A percentile compares a stretch with the other conserved stretches of the same genome.
These are phyloP conservation scores for Hypotaenidia okinawae DNA, from an alignment of 2,797 vertebrate genomes.

Conservation along the genomic window DNA sequence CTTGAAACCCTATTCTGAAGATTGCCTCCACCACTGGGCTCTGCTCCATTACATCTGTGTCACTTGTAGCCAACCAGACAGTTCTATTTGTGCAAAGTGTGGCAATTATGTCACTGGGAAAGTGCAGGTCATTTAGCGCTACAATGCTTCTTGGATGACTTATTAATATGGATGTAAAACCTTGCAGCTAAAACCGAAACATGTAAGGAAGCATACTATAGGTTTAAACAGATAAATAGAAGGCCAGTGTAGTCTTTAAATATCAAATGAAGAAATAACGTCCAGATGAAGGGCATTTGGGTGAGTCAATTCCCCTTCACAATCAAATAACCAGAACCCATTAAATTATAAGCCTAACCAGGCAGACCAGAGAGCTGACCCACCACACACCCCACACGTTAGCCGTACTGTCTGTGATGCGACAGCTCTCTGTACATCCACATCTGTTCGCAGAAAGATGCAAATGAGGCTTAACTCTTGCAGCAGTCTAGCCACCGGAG, in stretches of 20 bases:
- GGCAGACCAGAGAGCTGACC: conserved; percentile 4
- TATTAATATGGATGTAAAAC: not conserved
- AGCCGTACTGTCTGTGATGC: not conserved
- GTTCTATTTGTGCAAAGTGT: conserved; percentile 1
- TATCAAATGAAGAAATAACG: not conserved
- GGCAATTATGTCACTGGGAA: not conserved
- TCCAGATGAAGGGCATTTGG: not conserved
- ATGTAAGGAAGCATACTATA: not conserved
- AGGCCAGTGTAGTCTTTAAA: not conserved
- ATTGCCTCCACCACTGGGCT: not conserved
- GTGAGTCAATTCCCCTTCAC: not conserved
- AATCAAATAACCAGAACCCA: conserved; percentile 1
- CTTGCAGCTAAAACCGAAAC: conserved; percentile 22
- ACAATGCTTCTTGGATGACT: not conserved
- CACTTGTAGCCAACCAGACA: conserved; percentile 1
- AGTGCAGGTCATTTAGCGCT: not conserved
- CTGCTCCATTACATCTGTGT: conserved; percentile 9
- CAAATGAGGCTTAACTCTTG: conserved; percentile 42
- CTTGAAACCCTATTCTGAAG: conserved; percentile 42
- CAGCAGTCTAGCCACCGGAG: not conserved
- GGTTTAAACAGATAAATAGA: not conserved
- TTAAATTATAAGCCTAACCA: conserved; percentile 4
- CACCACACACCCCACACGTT: not conserved
- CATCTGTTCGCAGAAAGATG: not conserved
- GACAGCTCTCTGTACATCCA: not conserved